phyloP scores from a whole-genome alignment of 1,140 invertebrate species.

The Panagrolaimus sp. region DNA sequence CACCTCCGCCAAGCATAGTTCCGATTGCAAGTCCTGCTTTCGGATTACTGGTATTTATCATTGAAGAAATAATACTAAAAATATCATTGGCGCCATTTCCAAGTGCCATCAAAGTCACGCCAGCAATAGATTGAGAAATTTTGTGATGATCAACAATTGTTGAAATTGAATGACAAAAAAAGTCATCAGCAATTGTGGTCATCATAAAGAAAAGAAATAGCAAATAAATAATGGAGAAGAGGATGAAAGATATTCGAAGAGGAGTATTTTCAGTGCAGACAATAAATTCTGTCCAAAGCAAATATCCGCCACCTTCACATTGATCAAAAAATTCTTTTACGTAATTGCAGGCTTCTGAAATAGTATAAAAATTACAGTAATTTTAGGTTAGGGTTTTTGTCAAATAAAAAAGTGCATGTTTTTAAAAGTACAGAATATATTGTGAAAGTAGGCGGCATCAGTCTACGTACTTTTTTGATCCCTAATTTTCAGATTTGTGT shows the following conservation, averaged over 20 bases:
- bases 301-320: constrained; percentile 26
- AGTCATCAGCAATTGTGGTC: constrained; percentile 67
- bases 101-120: constrained; percentile 72
- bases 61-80: constrained; percentile 67
- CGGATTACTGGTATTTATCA: constrained; percentile 59
- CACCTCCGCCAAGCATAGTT: constrained; percentile 65
- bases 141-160: constrained; percentile 66
- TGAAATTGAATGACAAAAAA: constrained; percentile 68
- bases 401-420: too few species aligned
- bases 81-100: constrained; percentile 73
- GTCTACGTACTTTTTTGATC: too few species aligned
- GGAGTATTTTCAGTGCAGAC: too few species aligned
- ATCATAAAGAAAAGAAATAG: constrained; percentile 67
- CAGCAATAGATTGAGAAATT: constrained; percentile 70
- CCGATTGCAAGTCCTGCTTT: constrained; percentile 65
- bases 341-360: constrained; percentile 24
- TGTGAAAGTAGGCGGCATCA: too few species aligned
- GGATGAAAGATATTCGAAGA: too few species aligned
- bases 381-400: too few species aligned
- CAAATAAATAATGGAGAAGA: constrained; percentile 61
- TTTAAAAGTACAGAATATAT: too few species aligned
- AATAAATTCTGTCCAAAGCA: constrained; percentile 16
- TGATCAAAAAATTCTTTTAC: constrained; percentile 13
- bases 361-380: too few species aligned
- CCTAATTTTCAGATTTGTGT: too few species aligned